Base-by-base conservation (phyloP, 2,888 invertebrate species). In the Melinaea marsaeus region DNA sequence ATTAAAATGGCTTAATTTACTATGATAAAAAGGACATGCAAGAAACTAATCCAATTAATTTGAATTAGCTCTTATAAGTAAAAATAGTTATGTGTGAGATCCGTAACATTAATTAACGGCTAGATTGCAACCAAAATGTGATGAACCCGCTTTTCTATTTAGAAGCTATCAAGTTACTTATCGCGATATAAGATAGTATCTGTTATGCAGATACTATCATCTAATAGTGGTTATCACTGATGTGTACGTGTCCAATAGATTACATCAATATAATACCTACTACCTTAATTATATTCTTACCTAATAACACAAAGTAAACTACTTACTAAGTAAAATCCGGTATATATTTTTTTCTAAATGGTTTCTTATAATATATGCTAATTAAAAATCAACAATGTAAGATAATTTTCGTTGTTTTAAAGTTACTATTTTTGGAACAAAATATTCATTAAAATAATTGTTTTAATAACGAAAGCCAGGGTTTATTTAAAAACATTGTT, bases 81-180 rank as follows among this genome's bases (percentile, higher is more conserved):
- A 79, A 80, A 83, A 79, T 78, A 73, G 78, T 22, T 22, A 81
- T 79, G 78, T 80, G 81, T 73, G 74, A 74, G 75, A 67, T 63
- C 68, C 60, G 63, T 58, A 85, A 86, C 86, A 86, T 88, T 89
- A 89, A 88, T 89, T 88, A 89, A 86, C 79, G 77, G 76, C 74
- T 75, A 81, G 81, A 85, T 83, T 80, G 84, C 74, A 77, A 75
- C 84, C 83, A 85, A 70, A 74, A 72, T 79, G 81, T 70, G 64
- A 67, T 78, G 84, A 80, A 22, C 72, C 73, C 69, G 66, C 72
- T 68, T 69, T 68, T 64, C 71, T 71, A 58, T 45, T 42, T 55
- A 57, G 60, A 55, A 57, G 55, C 57, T 65, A 69, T 65, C 62
- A 60, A 61, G 42, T 22, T 22, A 22, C 22, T 22, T 22, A 22